A percentile compares a stretch with the other conserved stretches of the same genome.
Evolutionary conservation across 64 coral and sea anemone genomes (phyloP).

Genomic region (Stylophora pistillata): DNA sequence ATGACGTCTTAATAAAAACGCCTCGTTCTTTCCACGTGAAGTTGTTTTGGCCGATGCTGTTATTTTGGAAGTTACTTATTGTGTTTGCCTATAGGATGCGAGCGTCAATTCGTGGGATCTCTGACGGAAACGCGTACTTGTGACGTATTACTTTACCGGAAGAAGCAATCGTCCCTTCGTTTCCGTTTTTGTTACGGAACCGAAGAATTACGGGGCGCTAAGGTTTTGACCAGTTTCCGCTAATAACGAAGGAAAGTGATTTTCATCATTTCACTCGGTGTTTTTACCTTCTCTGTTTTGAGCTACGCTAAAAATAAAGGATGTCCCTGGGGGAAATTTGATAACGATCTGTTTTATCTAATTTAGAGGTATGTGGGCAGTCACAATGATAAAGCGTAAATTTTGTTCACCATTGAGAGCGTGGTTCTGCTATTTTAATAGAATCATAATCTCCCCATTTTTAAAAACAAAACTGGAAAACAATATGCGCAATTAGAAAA

Average conservation of each 20-base stretch:
- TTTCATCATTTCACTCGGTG: neutral
- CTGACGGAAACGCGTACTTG: neutral
- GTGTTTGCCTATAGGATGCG: neutral
- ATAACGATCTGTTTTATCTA: too few species aligned
- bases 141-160: neutral
- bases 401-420: too few species aligned
- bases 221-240: neutral
- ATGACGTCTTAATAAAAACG: slow-evolving; percentile 1
- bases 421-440: too few species aligned
- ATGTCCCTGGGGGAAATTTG: too few species aligned
- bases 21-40: neutral
- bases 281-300: too few species aligned
- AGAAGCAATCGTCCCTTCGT: neutral
- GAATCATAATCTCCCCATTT: too few species aligned
- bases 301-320: too few species aligned
- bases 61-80: neutral
- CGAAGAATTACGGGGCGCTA: neutral
- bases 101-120: neutral
- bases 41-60: neutral
- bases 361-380: too few species aligned
- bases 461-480: too few species aligned
- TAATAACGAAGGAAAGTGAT: neutral
- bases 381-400: too few species aligned
- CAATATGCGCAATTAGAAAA: too few species aligned
- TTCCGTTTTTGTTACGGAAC: neutral